Evolutionary conservation across 2,797 vertebrate genomes (phyloP), one percentile per base, ranked within the genome.

Genomic region (Knipowitschia caucasica): DNA sequence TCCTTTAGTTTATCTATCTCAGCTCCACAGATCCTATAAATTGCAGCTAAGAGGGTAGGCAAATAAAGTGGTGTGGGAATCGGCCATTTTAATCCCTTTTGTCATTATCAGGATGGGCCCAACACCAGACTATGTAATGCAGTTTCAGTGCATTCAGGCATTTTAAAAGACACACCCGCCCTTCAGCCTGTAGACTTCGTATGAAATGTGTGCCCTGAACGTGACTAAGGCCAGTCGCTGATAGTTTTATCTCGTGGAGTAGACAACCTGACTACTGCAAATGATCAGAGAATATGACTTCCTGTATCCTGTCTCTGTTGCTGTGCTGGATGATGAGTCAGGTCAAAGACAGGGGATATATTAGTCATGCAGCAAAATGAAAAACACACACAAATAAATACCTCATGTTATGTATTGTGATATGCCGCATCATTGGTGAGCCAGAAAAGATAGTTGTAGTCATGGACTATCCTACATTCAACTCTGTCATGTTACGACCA

Each of bases 71-170:
- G 75, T 83, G 78, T 82, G 81, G 83, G 83, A 88, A 79, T 82
- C 73, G 64, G 80, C 68, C 74, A 62, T 81, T 87, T 85, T 89
- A 90, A 90, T 88, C 88, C 86, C 2, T 43, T 83, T 84, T 82
- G 69, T 86, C 85, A 87, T 89, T 88, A 89, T 88, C 82, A 81
- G 58, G 69, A 83, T 78, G 78, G 69, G 63, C 52, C 70, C 66
- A 77, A 60, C 72, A 84, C 80, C 80, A 85, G 82, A 86, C 87
- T 81, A 83, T 73, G 62, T 83, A 71, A 66, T 77, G 74, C 76
- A 72, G 57, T 86, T 86, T 65, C 69, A 67, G 73, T 70, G 71
- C 61, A 52, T 39, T 52, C 62, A 31, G 67, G 64, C 60, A 73
- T 70, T 69, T 65, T 71, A 46, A 60, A 69, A 71, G 79, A 83